Evolutionary conservation across 2,113 vertebrate species (phyloP).

Genomic region (Ursus arctos): DNA sequence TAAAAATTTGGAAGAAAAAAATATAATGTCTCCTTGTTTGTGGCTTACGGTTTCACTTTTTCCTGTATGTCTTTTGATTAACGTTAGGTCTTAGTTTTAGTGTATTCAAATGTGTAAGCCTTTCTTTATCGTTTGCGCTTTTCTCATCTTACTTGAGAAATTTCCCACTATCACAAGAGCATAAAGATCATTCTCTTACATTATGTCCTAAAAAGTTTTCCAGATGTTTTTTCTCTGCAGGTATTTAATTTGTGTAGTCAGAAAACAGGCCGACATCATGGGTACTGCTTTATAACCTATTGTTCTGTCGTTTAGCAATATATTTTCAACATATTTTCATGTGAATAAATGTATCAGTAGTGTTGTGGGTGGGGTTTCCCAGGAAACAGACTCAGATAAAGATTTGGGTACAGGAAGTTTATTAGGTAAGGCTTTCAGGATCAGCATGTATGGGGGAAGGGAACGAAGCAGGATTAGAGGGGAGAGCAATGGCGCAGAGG

Average conservation of each 20-base stretch:
- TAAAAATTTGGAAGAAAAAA: neutral
- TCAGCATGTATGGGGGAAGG: constrained; percentile 25
- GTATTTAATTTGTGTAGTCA: constrained; percentile 42
- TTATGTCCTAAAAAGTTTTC: constrained; percentile 48
- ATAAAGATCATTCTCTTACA: constrained; percentile 38
- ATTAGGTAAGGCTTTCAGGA: constrained; percentile 54
- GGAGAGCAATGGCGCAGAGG: neutral
- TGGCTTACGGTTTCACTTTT: constrained; percentile 54
- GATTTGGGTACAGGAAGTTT: constrained; percentile 62
- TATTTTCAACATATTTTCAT: neutral
- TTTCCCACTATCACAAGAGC: neutral
- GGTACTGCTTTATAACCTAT: constrained; percentile 26
- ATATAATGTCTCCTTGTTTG: neutral
- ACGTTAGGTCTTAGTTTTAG: constrained; percentile 40
- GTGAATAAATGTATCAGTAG: constrained; percentile 63
- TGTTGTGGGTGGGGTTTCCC: constrained; percentile 73
- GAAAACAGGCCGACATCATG: constrained; percentile 41
- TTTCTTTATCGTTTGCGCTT: constrained; percentile 41
- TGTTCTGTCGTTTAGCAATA: constrained; percentile 61
- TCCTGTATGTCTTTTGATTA: constrained; percentile 8
- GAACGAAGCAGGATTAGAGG: constrained; percentile 49
- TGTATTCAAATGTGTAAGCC: constrained; percentile 27
- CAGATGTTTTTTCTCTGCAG: constrained; percentile 33
- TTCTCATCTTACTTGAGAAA: constrained; percentile 34
- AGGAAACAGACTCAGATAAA: constrained; percentile 73